Percentiles rank a stretch among this genome's conserved stretches.
Evolutionary conservation across 2,888 invertebrate species (phyloP).

Genomic region (Cistogaster globosa): DNA sequence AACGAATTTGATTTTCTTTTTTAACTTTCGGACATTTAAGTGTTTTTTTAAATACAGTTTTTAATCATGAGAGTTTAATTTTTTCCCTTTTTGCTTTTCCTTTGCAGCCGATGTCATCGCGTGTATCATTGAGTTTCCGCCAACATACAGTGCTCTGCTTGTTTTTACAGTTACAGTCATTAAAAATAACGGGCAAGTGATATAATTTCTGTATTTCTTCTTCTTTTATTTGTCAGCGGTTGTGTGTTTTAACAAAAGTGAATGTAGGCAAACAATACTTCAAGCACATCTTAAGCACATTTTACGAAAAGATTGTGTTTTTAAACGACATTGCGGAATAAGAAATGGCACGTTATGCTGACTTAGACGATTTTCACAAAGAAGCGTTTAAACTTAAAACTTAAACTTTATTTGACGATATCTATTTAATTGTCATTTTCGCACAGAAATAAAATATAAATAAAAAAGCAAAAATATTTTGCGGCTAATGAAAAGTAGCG

Average conservation of each 20-base stretch:
- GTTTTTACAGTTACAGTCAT: too few species aligned
- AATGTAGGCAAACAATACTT: slow-evolving; percentile 52
- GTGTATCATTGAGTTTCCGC: background rate
- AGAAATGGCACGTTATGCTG: slow-evolving; percentile 41
- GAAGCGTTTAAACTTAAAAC: background rate
- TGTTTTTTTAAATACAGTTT: background rate
- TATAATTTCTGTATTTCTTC: slow-evolving; percentile 3
- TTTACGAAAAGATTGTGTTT: slow-evolving; percentile 55
- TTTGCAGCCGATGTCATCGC: slow-evolving; percentile 25
- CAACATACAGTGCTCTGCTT: background rate
- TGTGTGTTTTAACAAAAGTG: background rate
- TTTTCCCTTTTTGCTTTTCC: background rate
- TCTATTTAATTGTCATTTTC: slow-evolving; percentile 18
- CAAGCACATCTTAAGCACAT: slow-evolving; percentile 38
- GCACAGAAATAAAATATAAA: background rate
- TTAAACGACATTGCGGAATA: slow-evolving; percentile 47
- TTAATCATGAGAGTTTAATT: background rate
- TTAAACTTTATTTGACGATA: too few species aligned
- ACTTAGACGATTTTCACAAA: slow-evolving; percentile 42
- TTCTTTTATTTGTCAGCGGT: slow-evolving; percentile 6
- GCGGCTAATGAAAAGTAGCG: background rate
- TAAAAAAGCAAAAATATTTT: slow-evolving; percentile 7
- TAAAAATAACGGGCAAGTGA: slow-evolving; percentile 35
- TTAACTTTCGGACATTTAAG: background rate
- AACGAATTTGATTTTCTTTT: background rate